phyloP scores from a whole-genome alignment of 2,888 invertebrate species.

The Drosophila prostipennis region DNA sequence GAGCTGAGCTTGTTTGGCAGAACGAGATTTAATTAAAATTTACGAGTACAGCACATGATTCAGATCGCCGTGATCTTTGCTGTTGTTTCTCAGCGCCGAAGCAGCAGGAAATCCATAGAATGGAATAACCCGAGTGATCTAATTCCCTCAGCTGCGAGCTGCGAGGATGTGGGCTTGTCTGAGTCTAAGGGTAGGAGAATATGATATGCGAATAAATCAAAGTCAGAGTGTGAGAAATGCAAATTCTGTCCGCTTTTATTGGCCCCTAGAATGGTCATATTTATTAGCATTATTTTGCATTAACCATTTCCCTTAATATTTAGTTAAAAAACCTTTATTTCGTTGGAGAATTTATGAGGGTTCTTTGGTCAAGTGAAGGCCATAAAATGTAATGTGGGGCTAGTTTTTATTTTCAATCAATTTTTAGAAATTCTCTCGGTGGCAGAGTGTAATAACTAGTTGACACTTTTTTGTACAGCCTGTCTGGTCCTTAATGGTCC shows the following conservation, averaged over 20 bases:
- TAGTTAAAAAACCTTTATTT: conserved; percentile 15
- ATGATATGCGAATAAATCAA: conserved; percentile 37
- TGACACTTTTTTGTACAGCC: conserved; percentile 3
- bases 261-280: conserved; percentile 5
- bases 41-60: conserved; percentile 57
- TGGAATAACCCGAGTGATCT: conserved; percentile 82
- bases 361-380: conserved; percentile 9
- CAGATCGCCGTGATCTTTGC: conserved; percentile 45
- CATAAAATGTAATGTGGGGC: conserved; percentile 28
- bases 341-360: conserved; percentile 42
- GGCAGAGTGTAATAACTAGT: conserved; percentile 15
- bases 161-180: conserved; percentile 64
- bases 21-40: conserved; percentile 74
- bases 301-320: conserved; percentile 1
- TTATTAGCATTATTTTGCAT: conserved; percentile 26
- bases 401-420: conserved; percentile 25
- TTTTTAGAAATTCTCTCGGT: conserved; percentile 1
- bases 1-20: conserved; percentile 52
- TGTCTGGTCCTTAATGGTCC: conserved; percentile 30
- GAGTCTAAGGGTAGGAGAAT: conserved; percentile 16
- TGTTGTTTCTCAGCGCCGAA: conserved; percentile 17
- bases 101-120: conserved; percentile 61
- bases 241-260: too few relatives aligned
- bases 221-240: conserved; percentile 24
- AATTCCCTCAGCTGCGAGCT: conserved; percentile 62